Evolutionary conservation across 2,113 vertebrate genomes (phyloP).

Genomic region (Elachura formosa): DNA sequence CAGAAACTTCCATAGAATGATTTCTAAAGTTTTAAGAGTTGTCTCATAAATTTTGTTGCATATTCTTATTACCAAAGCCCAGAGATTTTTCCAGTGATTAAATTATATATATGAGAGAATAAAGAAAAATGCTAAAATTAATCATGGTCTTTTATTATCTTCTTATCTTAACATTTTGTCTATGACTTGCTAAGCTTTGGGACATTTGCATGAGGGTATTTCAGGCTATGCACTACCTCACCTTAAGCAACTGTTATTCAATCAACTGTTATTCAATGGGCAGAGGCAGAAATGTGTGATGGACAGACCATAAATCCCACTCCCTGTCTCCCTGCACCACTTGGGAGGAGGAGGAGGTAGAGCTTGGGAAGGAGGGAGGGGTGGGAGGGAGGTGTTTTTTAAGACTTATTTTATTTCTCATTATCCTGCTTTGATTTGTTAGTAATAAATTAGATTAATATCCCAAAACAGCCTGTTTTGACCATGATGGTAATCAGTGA

Average conservation of each 20-base stretch:
- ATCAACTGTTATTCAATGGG: not conserved
- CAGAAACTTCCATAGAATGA: not conserved
- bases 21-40: not conserved
- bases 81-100: not conserved
- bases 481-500: not conserved
- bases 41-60: not conserved
- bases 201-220: not conserved
- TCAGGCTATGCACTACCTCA: not conserved
- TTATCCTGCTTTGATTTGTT: not conserved
- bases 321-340: too few relatives aligned
- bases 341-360: rapidly evolving
- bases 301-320: not conserved
- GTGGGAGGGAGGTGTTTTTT: not conserved
- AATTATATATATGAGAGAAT: not conserved
- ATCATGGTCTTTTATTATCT: not conserved
- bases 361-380: not conserved
- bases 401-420: not conserved
- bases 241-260: not conserved
- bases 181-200: not conserved
- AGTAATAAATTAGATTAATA: not conserved
- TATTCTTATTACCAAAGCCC: not conserved
- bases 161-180: not conserved
- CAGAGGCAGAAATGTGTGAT: not conserved
- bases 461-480: not conserved
- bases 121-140: not conserved